Evolutionary conservation across 2,797 vertebrate species (phyloP).

Genomic region (Aldrovandia affinis): DNA sequence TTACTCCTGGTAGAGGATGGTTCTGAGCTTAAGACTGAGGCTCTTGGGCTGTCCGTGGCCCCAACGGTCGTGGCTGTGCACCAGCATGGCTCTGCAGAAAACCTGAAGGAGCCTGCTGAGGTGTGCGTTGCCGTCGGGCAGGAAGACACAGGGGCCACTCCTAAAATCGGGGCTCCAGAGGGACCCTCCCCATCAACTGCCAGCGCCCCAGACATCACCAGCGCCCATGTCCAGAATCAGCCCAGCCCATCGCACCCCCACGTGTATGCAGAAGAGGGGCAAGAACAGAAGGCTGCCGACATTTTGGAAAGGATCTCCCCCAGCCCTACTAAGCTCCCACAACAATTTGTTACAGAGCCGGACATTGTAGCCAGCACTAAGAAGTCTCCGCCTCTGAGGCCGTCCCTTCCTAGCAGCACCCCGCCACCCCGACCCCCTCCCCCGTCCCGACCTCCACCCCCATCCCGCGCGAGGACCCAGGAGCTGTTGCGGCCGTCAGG

Average conservation of each 20-base stretch:
- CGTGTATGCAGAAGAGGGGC: conserved; percentile 52
- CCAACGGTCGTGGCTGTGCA: conserved; percentile 34
- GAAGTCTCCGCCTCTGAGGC: conserved; percentile 87
- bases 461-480: conserved; percentile 85
- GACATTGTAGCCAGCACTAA: conserved; percentile 99
- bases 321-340: conserved; percentile 84
- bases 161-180: conserved; percentile 47
- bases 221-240: conserved; percentile 53
- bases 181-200: conserved; percentile 38
- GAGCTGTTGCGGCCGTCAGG: conserved; percentile 78
- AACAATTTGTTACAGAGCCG: conserved; percentile 87
- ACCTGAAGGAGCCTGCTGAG: conserved; percentile 62
- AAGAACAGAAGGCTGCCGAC: conserved; percentile 69
- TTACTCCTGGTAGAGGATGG: conserved; percentile 66
- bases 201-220: conserved; percentile 74
- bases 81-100: conserved; percentile 55
- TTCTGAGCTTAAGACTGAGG: background rate
- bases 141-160: conserved; percentile 28
- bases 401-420: conserved; percentile 81
- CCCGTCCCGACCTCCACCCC: conserved; percentile 82
- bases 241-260: background rate
- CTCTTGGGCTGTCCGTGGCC: conserved; percentile 44
- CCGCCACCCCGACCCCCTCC: conserved; percentile 91
- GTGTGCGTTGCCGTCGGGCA: conserved; percentile 38
- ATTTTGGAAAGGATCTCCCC: conserved; percentile 71